Evolutionary conservation across 2,888 invertebrate species (phyloP).

Genomic region (Ormyrus pomaceus): DNA sequence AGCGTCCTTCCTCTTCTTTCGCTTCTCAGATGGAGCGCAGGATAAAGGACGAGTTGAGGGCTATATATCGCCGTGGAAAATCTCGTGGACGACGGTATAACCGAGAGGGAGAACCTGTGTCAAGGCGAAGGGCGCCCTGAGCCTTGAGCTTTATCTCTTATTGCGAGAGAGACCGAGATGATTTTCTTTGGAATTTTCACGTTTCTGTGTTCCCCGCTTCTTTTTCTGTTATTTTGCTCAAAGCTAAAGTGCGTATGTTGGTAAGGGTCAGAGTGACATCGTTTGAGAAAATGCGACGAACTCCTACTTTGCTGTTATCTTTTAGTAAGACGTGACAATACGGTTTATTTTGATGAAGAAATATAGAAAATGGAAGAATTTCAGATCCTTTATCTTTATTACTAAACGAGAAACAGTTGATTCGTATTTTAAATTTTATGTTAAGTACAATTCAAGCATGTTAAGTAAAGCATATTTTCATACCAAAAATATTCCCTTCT

Average conservation of each 20-base stretch:
- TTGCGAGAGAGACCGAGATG: neutral
- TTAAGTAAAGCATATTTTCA: too few relatives aligned
- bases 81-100: neutral
- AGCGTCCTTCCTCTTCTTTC: neutral
- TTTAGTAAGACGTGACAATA: conserved; percentile 2
- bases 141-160: neutral
- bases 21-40: neutral
- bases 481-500: too few relatives aligned
- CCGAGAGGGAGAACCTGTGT: neutral
- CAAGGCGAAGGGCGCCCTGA: conserved; percentile 34
- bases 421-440: neutral
- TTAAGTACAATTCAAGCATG: neutral
- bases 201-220: neutral
- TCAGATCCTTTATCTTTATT: conserved; percentile 3
- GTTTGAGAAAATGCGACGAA: neutral
- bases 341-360: conserved; percentile 1
- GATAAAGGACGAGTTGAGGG: too few relatives aligned
- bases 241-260: neutral
- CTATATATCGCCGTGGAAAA: neutral
- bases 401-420: neutral
- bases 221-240: neutral
- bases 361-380: conserved; percentile 15
- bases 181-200: conserved; percentile 12
- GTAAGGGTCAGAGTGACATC: too few relatives aligned
- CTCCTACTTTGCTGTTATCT: conserved; percentile 11